Percentiles rank a stretch among this genome's conserved stretches.
Evolutionary conservation across 2,113 vertebrate species (phyloP).

Genomic region (Sylvilagus bachmani): DNA sequence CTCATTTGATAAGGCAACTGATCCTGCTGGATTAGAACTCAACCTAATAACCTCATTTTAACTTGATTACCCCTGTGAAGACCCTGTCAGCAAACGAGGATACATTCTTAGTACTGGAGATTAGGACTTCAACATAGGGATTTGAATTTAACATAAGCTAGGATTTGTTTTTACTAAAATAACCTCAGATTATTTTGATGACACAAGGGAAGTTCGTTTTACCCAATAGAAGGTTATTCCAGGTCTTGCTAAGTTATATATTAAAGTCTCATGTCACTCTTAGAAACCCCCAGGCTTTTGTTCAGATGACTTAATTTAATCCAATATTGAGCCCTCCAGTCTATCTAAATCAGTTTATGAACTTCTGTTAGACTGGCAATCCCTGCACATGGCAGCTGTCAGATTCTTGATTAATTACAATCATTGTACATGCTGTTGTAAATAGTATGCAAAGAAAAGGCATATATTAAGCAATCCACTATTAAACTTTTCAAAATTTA

Average conservation of each 20-base stretch:
- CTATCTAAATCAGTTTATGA: background rate
- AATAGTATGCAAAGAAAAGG: background rate
- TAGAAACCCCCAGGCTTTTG: background rate
- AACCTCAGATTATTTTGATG: background rate
- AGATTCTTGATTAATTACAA: constrained; percentile 42
- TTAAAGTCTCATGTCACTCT: background rate
- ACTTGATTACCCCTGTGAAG: background rate
- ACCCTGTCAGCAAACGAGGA: background rate
- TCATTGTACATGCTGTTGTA: background rate
- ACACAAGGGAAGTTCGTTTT: background rate
- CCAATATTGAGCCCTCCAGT: background rate
- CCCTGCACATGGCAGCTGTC: background rate
- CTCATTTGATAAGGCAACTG: background rate
- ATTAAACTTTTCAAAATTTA: constrained; percentile 29
- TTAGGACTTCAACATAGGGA: background rate
- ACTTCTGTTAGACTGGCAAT: background rate
- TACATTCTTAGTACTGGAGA: background rate
- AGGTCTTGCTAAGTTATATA: background rate
- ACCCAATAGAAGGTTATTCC: background rate
- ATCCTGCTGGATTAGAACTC: background rate
- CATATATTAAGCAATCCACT: background rate
- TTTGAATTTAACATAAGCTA: background rate
- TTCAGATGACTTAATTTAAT: constrained; percentile 34
- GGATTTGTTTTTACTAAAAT: background rate
- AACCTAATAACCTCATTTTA: background rate